Base-by-base conservation (phyloP, 2,113 vertebrate species). In the Formicarius rufipectus region DNA sequence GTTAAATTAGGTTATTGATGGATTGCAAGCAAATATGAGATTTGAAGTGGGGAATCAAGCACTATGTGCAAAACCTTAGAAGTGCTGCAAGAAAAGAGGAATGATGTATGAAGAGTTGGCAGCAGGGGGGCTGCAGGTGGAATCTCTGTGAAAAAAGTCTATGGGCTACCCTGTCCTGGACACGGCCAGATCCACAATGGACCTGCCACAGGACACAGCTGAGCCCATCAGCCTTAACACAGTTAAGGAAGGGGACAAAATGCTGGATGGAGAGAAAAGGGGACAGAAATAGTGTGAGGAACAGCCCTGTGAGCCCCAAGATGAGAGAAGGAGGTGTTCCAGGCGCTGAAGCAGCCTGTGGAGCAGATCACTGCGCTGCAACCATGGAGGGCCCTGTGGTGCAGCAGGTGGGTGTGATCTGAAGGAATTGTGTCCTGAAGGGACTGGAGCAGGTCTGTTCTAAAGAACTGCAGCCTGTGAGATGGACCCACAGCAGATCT, bases 1-100 rank as follows among this genome's bases (percentile, higher is more conserved):
- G 72, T 85, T 78, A 87, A 87, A 82, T 82, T 81, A 59, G 77
- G 44, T 86, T 95, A 91, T 75, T 75, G 74, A 69, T 92, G 53
- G 49, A 60, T 91, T 90, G 56, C 20, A 95, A 85, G 59, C 35
- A 85, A 93, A 83, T 28, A 59, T 4, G 22, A 76, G 21, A 60
- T 85, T 62, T 62, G 35, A 80, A 73, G 15, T 40, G 30, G 17
- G 30, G 33, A 89, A 88, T 11, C 5, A 58, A 66, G 45, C 10
- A 19, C 18, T 89, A 44, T 74, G 63, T 69, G 66, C 25, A 69
- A 49, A 76, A 59, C 7, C 5, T 84, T 31, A 10, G 6, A 79
- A 58, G 25, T 39, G 17, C 56, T 59, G 4, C 24, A 84, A 55
- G 53, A 53, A 35, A 72, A 68, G 11, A 55, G 18, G 15, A 20